These are phyloP conservation scores for Brachyrhaphis roseni DNA, from an alignment of 2,797 vertebrate genomes.

Conservation along the genomic window DNA sequence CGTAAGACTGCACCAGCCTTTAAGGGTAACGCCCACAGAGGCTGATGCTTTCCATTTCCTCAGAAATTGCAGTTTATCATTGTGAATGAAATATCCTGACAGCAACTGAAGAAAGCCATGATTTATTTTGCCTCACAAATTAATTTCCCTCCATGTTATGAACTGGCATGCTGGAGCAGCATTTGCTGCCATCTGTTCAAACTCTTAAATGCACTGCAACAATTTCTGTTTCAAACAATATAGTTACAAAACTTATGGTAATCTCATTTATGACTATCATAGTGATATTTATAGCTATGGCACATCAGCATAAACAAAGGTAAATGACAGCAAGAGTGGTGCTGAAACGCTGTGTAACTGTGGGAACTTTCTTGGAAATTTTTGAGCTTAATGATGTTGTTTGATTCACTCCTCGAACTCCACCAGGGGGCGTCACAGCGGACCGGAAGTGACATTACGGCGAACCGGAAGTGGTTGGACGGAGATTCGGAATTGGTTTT, in stretches of 20 bases:
- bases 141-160: not conserved
- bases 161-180: not conserved
- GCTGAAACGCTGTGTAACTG: not conserved
- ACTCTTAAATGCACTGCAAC: not conserved
- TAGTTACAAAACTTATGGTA: not conserved
- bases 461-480: too few relatives aligned
- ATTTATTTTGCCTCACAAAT: constrained; percentile 4
- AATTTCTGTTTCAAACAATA: not conserved
- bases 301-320: not conserved
- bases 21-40: not conserved
- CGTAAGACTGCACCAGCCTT: not conserved
- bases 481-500: too few relatives aligned
- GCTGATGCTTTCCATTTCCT: not conserved
- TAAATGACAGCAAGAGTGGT: not conserved
- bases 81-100: not conserved
- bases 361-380: not conserved
- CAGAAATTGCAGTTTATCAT: not conserved
- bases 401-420: too few relatives aligned
- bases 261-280: not conserved
- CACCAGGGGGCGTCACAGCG: too few relatives aligned
- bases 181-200: not conserved
- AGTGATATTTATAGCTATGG: not conserved
- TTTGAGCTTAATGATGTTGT: not conserved
- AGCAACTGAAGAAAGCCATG: not conserved
- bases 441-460: too few relatives aligned